Evolutionary conservation across 37 sponge, comb jelly and placozoan genomes (phyloP).

Genomic region (Aphrocallistes beatrix): DNA sequence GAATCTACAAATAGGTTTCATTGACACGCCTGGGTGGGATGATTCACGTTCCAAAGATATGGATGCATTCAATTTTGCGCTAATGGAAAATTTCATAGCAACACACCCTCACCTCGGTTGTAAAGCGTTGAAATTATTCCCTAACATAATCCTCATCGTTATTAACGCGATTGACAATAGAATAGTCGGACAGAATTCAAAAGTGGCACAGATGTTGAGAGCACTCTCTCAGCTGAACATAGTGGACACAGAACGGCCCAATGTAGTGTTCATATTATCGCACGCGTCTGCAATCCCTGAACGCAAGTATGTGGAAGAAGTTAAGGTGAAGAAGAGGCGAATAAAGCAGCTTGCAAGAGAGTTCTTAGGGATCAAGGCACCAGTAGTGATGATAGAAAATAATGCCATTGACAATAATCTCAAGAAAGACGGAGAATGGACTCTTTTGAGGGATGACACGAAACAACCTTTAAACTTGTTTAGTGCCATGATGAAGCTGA

Average conservation of each 20-base stretch:
- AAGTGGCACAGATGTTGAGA: not conserved
- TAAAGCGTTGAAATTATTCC: not conserved
- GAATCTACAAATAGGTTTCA: constrained; percentile 4
- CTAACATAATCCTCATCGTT: not conserved
- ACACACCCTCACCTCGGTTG: constrained; percentile 1
- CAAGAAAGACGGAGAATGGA: not conserved
- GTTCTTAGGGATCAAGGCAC: not conserved
- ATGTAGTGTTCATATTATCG: not conserved
- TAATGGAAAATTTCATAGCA: not conserved
- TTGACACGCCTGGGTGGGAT: constrained; percentile 4
- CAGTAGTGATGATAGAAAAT: not conserved
- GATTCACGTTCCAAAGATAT: not conserved
- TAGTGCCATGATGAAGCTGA: not conserved
- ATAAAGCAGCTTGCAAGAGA: not conserved
- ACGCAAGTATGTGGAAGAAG: not conserved
- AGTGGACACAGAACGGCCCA: constrained; percentile 10
- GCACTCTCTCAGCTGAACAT: not conserved
- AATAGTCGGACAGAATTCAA: not conserved
- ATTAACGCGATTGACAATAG: not conserved
- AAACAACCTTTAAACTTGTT: not conserved
- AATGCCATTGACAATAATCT: not conserved
- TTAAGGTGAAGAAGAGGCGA: not conserved
- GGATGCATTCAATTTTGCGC: constrained; percentile 1
- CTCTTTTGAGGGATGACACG: not conserved
- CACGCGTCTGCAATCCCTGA: not conserved